These are phyloP conservation scores for Pheosia tremula DNA, from an alignment of 2,888 invertebrate genomes.

Conservation along the genomic window DNA sequence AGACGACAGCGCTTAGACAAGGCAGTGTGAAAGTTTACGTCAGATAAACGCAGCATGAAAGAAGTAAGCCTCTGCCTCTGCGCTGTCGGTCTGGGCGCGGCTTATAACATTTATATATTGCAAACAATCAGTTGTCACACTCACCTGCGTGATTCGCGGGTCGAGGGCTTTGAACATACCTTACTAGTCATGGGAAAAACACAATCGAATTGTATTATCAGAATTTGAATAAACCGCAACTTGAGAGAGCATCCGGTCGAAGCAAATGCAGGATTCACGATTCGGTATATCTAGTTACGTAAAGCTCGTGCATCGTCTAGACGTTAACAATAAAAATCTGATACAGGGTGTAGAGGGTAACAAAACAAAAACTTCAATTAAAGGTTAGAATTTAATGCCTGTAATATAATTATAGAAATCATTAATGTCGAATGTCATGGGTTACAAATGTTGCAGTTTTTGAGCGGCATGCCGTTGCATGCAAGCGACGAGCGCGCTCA, in stretches of 20 bases:
- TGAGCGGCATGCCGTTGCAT: too few species aligned
- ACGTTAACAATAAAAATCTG: slow-evolving; percentile 54
- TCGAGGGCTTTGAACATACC: slow-evolving; percentile 38
- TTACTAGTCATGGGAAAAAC: slow-evolving; percentile 60
- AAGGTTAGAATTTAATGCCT: too few species aligned
- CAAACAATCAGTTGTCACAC: slow-evolving; percentile 44
- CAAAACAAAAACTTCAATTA: too few species aligned
- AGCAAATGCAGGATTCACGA: slow-evolving; percentile 27
- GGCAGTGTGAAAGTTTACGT: too few species aligned
- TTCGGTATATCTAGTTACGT: slow-evolving; percentile 22
- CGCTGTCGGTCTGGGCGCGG: too few species aligned
- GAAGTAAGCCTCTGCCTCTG: too few species aligned
- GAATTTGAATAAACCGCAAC: slow-evolving; percentile 38
- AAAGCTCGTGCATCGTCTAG: slow-evolving; percentile 42
- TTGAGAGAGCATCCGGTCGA: slow-evolving; percentile 39
- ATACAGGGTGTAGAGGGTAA: background rate
- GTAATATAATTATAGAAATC: too few species aligned
- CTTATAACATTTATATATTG: slow-evolving; percentile 30
- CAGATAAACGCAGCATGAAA: too few species aligned
- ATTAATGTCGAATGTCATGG: too few species aligned
- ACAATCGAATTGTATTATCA: slow-evolving; percentile 36
- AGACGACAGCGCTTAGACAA: too few species aligned
- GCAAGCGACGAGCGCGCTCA: too few species aligned
- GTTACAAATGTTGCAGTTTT: too few species aligned
- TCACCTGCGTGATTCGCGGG: slow-evolving; percentile 42